Base-by-base conservation (phyloP, 2,113 vertebrate genomes). In the Apaloderma vittatum region DNA sequence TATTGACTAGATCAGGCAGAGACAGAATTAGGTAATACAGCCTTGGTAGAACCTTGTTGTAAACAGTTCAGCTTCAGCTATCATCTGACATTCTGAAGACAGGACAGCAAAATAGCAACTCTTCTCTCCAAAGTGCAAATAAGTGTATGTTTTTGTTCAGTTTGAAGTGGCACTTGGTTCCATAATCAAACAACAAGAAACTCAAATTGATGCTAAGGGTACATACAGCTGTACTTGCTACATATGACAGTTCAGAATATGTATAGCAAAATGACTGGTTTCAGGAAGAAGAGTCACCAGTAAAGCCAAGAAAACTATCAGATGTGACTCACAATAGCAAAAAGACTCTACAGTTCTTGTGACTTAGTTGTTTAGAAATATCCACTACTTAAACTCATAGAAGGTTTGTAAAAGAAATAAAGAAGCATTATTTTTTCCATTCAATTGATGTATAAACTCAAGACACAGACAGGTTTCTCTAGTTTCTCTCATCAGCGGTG, bases 1-100 rank as follows among this genome's bases (percentile, higher is more conserved):
- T 87, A 58, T 30, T 93, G 84, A 91, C 94, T 54, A 93, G 77
- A 95, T 88, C 68, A 84, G 40, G 14, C 58, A 87, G n/a, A 94
- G 51, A 9, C 84, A 95, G 87, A 90, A 95, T 86, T 12, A 80
- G 32, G 71, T 58, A 93, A 93, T 70, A 76, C 12, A 87, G n/a
- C 62, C 20, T 88, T 93, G 66, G 94, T 67, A 80, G 70, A 51
- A 79, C 15, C 79, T 91, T 4, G 4, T 1, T 61, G 32, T 87
- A 84, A 94, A 93, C 86, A 93, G 70, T 30, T 85, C 59, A 94
- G 58, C 58, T 26, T 82, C 36, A 79, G 52, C 32, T 70, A 45
- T 43, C 1, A 0, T 76, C 63, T 79, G 58, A 73, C 30, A 20
- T 87, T 82, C 40, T 76, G 88, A 73, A 93, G 27, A 76, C 2